Base-by-base conservation (phyloP, 2,888 invertebrate species). In the Endotricha flammealis region DNA sequence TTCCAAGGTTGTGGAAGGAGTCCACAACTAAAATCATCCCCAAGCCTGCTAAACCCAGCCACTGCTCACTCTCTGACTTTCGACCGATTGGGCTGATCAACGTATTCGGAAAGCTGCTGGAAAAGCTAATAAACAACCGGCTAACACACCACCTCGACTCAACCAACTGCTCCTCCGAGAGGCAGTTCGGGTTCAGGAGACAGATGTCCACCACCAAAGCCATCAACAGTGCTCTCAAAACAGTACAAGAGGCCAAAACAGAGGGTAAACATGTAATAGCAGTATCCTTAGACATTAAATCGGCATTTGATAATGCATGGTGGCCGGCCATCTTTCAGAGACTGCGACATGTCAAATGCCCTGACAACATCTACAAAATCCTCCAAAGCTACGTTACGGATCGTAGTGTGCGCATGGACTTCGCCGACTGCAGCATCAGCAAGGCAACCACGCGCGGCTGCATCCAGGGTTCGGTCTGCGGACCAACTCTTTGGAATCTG, bases 1-100 rank as follows among this genome's bases (percentile, higher is more conserved):
- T 42, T 24, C 46, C 46, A 0, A 14, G 28, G 6, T 0, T 1
- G 0, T 59, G 58, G 58, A 57, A 57, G 30, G 12, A 4, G 0
- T 44, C 52, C 0, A 14, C 23, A 1, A 40, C 50, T 0, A 54
- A 50, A 29, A 44, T 50, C 4, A 41, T 59, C 0, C 59, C 57
- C 0, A 58, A 61, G 37, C 44, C 50, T 0, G 32, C 25, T 1
- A 54, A 52, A 29, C 9, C 32, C 0, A 42, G 47, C 13, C 29
- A 39, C 7, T 20, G 36, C 1, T 8, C 35, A 1, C 8, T 41
- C 1, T 23, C 35, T 0, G 41, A 52, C 1, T 55, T 30, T 25
- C 32, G 57, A 1, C 55, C 56, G 0, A 56, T 56, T 1, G 48
- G 48, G 0, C 33, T 53, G 0, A 22, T 53, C 0, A 12, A 23